Evolutionary conservation across 2,888 invertebrate genomes (phyloP).

Genomic region (Hymenopus coronatus): DNA sequence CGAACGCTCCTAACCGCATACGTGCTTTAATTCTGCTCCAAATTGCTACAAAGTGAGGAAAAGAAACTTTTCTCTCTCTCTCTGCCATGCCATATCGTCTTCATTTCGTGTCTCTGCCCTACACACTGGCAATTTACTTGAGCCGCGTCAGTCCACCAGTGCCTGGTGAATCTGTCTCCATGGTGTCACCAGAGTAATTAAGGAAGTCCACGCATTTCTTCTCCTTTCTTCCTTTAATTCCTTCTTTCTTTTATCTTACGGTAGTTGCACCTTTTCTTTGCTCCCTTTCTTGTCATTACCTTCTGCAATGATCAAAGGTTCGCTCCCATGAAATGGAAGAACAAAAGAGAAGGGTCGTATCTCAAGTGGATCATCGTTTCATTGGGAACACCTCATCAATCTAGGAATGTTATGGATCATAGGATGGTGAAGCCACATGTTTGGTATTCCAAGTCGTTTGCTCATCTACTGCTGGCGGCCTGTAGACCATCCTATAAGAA

Average conservation of each 20-base stretch:
- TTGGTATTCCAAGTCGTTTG: too few relatives aligned
- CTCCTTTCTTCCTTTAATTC: not conserved
- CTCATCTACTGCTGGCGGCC: too few relatives aligned
- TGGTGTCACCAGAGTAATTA: slow-evolving; percentile 24
- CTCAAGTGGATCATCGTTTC: not conserved
- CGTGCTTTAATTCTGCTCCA: not conserved
- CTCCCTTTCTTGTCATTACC: not conserved
- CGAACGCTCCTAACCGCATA: not conserved
- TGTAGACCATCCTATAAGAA: too few relatives aligned
- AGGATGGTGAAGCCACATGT: not conserved
- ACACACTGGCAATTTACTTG: not conserved
- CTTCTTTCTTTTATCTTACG: not conserved
- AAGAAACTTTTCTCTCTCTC: not conserved
- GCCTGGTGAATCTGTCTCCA: slow-evolving; percentile 9
- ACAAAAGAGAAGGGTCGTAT: not conserved
- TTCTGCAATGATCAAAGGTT: not conserved
- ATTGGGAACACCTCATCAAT: not conserved
- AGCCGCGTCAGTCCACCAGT: not conserved
- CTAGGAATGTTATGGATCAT: not conserved
- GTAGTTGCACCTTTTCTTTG: slow-evolving; percentile 4
- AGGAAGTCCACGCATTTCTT: slow-evolving; percentile 20
- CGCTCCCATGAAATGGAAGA: not conserved
- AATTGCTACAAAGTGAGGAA: not conserved
- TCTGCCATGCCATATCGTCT: not conserved
- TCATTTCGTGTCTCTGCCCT: not conserved